A percentile compares a stretch with the other conserved stretches of the same genome.
Evolutionary conservation across 2,888 invertebrate genomes (phyloP).

Genomic region (Ochropacha duplaris): DNA sequence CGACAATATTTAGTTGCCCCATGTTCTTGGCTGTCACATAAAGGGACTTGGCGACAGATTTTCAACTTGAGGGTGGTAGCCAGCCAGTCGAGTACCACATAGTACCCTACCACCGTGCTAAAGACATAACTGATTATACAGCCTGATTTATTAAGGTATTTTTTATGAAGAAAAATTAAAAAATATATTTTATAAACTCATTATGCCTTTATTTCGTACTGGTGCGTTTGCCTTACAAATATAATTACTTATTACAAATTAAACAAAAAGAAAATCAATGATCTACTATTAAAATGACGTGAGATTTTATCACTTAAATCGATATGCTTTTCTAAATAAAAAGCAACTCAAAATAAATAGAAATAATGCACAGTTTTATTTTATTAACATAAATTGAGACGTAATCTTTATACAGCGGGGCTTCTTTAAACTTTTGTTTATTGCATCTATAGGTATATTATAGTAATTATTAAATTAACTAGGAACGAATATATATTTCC

Average conservation of each 20-base stretch:
- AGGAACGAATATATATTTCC: background rate
- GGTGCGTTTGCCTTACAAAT: slow-evolving; percentile 80
- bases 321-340: slow-evolving; percentile 68
- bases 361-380: slow-evolving; percentile 25
- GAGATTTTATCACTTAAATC: slow-evolving; percentile 64
- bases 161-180: background rate
- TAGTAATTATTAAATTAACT: no score
- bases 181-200: slow-evolving; percentile 67
- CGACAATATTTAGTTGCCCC: no score
- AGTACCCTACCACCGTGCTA: no score
- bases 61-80: no score
- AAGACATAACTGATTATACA: no score
- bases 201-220: slow-evolving; percentile 82
- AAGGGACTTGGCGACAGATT: no score
- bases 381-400: slow-evolving; percentile 16
- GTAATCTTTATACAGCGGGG: slow-evolving; percentile 22
- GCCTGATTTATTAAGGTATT: no score
- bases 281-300: slow-evolving; percentile 61
- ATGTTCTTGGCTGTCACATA: no score
- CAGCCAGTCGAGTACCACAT: no score
- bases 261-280: slow-evolving; percentile 61
- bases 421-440: slow-evolving; percentile 31
- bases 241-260: slow-evolving; percentile 67
- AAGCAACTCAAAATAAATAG: slow-evolving; percentile 51
- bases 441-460: no score